Base-by-base conservation (phyloP, 1,140 invertebrate species). In the Drosophila azteca region DNA sequence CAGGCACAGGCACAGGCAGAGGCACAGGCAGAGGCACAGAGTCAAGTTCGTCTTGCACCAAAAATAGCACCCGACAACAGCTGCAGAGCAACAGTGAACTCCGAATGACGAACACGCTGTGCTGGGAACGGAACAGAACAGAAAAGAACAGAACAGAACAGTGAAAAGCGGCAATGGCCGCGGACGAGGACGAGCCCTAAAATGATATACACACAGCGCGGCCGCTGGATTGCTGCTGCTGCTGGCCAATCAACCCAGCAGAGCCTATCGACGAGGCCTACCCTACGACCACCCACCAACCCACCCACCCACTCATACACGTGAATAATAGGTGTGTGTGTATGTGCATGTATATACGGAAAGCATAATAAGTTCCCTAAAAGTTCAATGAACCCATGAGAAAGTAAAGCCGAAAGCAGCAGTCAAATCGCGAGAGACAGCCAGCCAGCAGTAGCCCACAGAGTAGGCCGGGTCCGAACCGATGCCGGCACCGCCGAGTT, bases 381-480 rank as follows among this genome's bases (percentile, higher is more conserved):
- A 88, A 88, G 83, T 83, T 88, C 83, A 73, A 67, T 88, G 83
- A 88, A 88, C 83, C 44, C 61, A 60, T 79, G 79, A 61, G 79
- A 88, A 82, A 88, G 79, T 83, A 57, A 79, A 64, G 59, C 59
- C 68, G 45, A 57, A 43, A 26, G 62, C 57, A 44, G 55, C 44
- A 46, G 60, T 60, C 55, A 50, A 41, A 15, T 11, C 17, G 35
- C 35, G 35, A 39, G 35, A 39, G 35, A 39, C 35, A 35, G 31
- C 11, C 35, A 39, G 31, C 31, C 11, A 3, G 31, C 35, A 39
- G 11, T 35, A 41, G 20, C 24, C 65, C 54, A 51, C 59, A 65
- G 45, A 67, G 53, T 63, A 72, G 73, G 77, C 50, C 58, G 77
- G 75, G 45, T 67, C 58, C 68, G 68, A 63, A 39, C 35, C 63